Evolutionary conservation across 2,797 vertebrate species (phyloP).

Genomic region (Manis pentadactyla): DNA sequence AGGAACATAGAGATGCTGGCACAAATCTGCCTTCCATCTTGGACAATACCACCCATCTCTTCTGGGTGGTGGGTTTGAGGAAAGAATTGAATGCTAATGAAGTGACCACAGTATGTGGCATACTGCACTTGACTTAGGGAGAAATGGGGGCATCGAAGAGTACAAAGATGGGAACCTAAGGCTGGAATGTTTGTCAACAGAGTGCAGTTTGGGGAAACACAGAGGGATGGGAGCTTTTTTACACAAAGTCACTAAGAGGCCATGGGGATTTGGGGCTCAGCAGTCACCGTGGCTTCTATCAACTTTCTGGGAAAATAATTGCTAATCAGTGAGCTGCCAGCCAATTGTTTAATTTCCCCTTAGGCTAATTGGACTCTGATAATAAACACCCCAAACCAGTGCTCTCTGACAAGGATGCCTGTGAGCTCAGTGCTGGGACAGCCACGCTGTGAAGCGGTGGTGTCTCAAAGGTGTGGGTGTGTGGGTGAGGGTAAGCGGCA

Average conservation of each 20-base stretch:
- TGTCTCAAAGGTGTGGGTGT: not conserved
- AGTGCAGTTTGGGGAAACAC: not conserved
- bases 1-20: not conserved
- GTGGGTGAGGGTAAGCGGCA: not conserved
- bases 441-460: not conserved
- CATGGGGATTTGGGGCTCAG: slow-evolving; percentile 66
- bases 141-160: not conserved
- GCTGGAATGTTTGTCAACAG: not conserved
- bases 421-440: not conserved
- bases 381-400: slow-evolving; percentile 60
- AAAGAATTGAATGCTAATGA: slow-evolving; percentile 16
- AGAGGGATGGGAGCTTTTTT: not conserved
- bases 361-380: slow-evolving; percentile 73
- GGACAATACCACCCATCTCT: not conserved
- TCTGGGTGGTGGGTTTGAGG: not conserved
- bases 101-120: not conserved
- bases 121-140: not conserved
- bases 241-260: slow-evolving; percentile 48
- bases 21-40: not conserved
- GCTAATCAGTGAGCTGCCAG: slow-evolving; percentile 69
- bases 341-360: slow-evolving; percentile 77
- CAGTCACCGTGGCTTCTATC: slow-evolving; percentile 43
- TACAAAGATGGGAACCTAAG: not conserved
- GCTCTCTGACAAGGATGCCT: slow-evolving; percentile 48
- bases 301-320: slow-evolving; percentile 77